A percentile compares a stretch with the other conserved stretches of the same genome.
phyloP scores from a whole-genome alignment of 2,888 invertebrate species.

The Cataglyphis cursor region DNA sequence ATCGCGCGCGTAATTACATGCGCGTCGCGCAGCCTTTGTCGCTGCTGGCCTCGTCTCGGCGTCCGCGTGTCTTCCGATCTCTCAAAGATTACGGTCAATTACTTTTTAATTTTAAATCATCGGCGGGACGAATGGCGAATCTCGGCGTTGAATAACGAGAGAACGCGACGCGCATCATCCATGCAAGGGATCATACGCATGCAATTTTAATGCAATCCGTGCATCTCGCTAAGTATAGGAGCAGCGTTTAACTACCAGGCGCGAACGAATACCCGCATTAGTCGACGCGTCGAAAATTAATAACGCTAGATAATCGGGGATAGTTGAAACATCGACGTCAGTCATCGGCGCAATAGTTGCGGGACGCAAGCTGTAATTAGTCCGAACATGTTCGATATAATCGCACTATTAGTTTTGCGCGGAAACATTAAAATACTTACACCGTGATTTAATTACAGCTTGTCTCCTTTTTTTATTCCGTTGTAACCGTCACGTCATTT shows the following conservation, averaged over 20 bases:
- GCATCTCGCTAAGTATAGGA: conserved; percentile 43
- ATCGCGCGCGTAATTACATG: conserved; percentile 70
- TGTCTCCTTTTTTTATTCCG: background rate
- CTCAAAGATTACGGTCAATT: conserved; percentile 63
- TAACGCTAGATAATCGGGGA: conserved; percentile 48
- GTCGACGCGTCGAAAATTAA: conserved; percentile 45
- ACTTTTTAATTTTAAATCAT: conserved; percentile 52
- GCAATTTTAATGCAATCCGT: conserved; percentile 49
- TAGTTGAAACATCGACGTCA: conserved; percentile 55
- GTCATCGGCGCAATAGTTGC: conserved; percentile 21
- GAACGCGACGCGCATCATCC: background rate
- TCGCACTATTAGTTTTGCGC: conserved; percentile 40
- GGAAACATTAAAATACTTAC: conserved; percentile 28
- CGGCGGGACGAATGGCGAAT: conserved; percentile 55
- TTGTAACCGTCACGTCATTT: conserved; percentile 36
- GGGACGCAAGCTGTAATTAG: conserved; percentile 26
- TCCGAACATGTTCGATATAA: conserved; percentile 27
- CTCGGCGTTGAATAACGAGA: conserved; percentile 34
- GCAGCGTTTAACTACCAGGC: conserved; percentile 43
- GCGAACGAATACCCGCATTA: conserved; percentile 48
- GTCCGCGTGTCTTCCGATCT: conserved; percentile 59
- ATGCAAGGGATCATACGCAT: background rate
- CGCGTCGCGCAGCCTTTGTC: conserved; percentile 60
- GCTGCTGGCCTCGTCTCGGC: conserved; percentile 4
- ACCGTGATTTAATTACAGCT: conserved; percentile 36